Conservation (phyloP, 2,888 invertebrate species). For the Branchellion lobata region DNA sequence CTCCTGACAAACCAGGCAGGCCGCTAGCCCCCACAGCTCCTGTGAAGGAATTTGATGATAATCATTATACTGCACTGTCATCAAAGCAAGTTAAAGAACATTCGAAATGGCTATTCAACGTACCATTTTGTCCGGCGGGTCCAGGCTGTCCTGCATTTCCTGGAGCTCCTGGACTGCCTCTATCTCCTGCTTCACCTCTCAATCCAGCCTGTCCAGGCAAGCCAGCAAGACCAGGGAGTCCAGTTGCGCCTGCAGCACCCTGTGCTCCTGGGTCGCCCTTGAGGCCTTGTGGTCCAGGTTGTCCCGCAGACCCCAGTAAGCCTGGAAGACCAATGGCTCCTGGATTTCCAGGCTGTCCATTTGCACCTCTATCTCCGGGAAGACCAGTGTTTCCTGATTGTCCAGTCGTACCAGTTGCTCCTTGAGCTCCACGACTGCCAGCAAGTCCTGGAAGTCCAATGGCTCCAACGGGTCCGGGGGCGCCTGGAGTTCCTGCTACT, state of each 20-base stretch:
- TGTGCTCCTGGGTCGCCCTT: conserved; percentile 38
- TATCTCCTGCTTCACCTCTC: conserved; percentile 29
- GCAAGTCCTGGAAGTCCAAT: conserved; percentile 39
- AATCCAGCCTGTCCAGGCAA: conserved; percentile 31
- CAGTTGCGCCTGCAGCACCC: conserved; percentile 6
- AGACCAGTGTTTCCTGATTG: conserved; percentile 37
- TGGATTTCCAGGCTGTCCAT: conserved; percentile 6
- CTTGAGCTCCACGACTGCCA: conserved; percentile 38
- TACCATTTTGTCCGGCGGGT: conserved; percentile 23
- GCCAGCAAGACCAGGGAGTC: conserved; percentile 5
- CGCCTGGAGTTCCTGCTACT: conserved; percentile 30
- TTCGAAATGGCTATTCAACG: no score
- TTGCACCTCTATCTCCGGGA: conserved; percentile 38
- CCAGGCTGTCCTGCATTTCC: conserved; percentile 40
- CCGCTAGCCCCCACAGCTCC: conserved; percentile 24
- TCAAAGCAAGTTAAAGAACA: neutral
- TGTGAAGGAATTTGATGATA: neutral
- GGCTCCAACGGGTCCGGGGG: conserved; percentile 45
- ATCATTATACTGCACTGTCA: neutral
- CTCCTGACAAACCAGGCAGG: conserved; percentile 11
- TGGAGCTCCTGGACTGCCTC: conserved; percentile 13
- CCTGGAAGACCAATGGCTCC: conserved; percentile 5
- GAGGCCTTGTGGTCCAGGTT: conserved; percentile 35
- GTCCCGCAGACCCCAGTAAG: neutral
- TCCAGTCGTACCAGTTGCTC: conserved; percentile 42